Evolutionary conservation across 2,888 invertebrate genomes (phyloP), one percentile per base, ranked within the genome.

Genomic region (Troides aeacus): DNA sequence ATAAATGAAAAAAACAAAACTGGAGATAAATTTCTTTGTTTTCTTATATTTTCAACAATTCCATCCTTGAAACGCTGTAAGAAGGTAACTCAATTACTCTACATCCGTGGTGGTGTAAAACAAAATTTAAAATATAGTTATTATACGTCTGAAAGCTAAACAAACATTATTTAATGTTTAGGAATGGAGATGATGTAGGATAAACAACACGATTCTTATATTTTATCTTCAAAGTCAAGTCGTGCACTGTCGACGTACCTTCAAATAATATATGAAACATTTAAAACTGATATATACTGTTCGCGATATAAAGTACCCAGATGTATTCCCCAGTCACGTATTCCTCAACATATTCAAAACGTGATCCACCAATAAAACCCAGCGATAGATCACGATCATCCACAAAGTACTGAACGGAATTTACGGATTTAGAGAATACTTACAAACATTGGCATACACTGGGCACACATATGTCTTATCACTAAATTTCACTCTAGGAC

Each of bases 31-130:
- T 12, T 58, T 65, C n/a, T 65, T 30, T 70, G 67, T 53, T 56
- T 62, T 67, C 62, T 67, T 57, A 57, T 61, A 39, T 57, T 56
- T n/a, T 36, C 62, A 62, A 57, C 62, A 24, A 62, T 62, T 53
- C 53, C 39, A 58, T 68, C 57, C n/a, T 23, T 60, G 66, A 60
- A 66, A 60, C 10, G 10, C 30, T 50, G 30, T 50, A 46, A 36
- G 17, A 60, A 53, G 53, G 63, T 63, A 63, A 53, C 53, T 17
- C 63, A 30, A 53, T 50, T n/a, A 23, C 23, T 36, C 17, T 21
- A 21, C 42, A 46, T 59, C 53, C 66, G 53, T 53, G 53, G 50
- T 36, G 24, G 15, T 46, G 60, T 30, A 60, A 66, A n/a, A 50
- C 30, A 60, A 66, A 66, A 59, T 50, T 36, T 36, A 60, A 24